Percentiles rank a stretch among this genome's conserved stretches.
phyloP scores from a whole-genome alignment of 2,888 invertebrate species.

The Cepaea hortensis region DNA sequence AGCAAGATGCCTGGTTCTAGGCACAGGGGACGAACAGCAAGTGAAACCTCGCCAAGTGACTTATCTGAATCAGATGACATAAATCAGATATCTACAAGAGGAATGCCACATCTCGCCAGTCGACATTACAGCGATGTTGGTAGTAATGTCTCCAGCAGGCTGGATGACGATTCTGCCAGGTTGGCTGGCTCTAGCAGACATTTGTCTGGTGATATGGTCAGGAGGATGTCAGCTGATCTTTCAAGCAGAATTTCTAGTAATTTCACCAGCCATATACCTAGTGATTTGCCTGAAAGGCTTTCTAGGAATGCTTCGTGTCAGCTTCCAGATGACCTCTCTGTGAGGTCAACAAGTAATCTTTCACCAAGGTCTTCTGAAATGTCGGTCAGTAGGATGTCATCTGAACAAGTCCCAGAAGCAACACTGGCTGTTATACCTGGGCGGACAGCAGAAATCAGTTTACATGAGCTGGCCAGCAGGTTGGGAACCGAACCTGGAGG shows the following conservation, averaged over 20 bases:
- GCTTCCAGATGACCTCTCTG: slow-evolving; percentile 23
- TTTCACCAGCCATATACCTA: slow-evolving; percentile 12
- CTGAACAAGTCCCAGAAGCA: slow-evolving; percentile 5
- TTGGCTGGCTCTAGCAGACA: slow-evolving; percentile 15
- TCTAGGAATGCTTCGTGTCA: not conserved
- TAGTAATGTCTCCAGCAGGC: slow-evolving; percentile 21
- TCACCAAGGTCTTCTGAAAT: slow-evolving; percentile 24
- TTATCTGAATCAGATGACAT: slow-evolving; percentile 19
- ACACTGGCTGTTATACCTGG: slow-evolving; percentile 20
- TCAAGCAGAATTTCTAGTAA: slow-evolving; percentile 22
- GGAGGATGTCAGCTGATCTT: slow-evolving; percentile 35
- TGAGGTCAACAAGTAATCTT: slow-evolving; percentile 19
- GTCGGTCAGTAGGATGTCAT: slow-evolving; percentile 6
- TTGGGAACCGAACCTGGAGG: slow-evolving; percentile 37
- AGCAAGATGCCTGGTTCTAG: not conserved
- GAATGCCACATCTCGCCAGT: slow-evolving; percentile 8
- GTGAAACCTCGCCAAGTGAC: slow-evolving; percentile 15
- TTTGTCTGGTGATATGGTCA: not conserved
- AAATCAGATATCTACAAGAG: slow-evolving; percentile 5
- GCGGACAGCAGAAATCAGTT: slow-evolving; percentile 10
- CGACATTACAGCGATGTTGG: slow-evolving; percentile 21
- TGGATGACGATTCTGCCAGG: slow-evolving; percentile 27
- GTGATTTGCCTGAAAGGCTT: slow-evolving; percentile 30
- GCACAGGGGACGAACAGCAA: slow-evolving; percentile 12
- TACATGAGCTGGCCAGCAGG: slow-evolving; percentile 21